These are phyloP conservation scores for Tetragonula clypearis DNA, from an alignment of 1,140 invertebrate genomes.

Conservation along the genomic window DNA sequence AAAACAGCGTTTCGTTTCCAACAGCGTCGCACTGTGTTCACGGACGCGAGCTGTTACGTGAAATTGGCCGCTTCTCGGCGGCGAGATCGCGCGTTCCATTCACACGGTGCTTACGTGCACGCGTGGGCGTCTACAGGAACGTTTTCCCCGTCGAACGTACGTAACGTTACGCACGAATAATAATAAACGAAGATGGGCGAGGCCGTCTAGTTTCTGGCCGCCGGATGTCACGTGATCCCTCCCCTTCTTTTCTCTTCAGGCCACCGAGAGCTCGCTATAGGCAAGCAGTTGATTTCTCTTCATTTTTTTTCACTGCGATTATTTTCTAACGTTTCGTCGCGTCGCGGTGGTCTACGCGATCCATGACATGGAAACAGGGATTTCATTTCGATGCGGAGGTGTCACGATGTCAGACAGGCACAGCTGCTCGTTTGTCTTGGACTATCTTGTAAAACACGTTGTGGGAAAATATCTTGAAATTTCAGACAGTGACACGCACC, in stretches of 20 bases:
- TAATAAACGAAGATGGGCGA: conserved; percentile 63
- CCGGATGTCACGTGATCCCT: conserved; percentile 71
- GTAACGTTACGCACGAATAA: conserved; percentile 54
- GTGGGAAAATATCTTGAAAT: too few relatives aligned
- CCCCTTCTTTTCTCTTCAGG: conserved; percentile 58
- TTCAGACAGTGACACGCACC: too few relatives aligned
- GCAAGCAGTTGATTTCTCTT: too few relatives aligned
- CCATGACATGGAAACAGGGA: too few relatives aligned
- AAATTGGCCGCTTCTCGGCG: conserved; percentile 20
- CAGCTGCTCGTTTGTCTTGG: too few relatives aligned
- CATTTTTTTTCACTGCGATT: too few relatives aligned
- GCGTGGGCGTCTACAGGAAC: conserved; percentile 51
- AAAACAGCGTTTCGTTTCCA: not conserved
- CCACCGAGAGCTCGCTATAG: conserved; percentile 2
- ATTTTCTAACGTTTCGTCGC: too few relatives aligned
- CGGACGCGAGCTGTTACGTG: not conserved
- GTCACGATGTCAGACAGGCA: too few relatives aligned
- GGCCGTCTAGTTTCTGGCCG: conserved; percentile 50
- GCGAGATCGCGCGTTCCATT: conserved; percentile 25
- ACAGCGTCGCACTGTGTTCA: not conserved
- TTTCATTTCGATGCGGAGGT: too few relatives aligned
- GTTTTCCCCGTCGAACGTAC: conserved; percentile 47
- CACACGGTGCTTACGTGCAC: not conserved
- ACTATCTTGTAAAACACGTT: too few relatives aligned
- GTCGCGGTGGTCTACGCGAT: too few relatives aligned